Evolutionary conservation across 2,888 invertebrate species (phyloP), one percentile per base, ranked within the genome.

Genomic region (Hirtodrosophila cameraria): DNA sequence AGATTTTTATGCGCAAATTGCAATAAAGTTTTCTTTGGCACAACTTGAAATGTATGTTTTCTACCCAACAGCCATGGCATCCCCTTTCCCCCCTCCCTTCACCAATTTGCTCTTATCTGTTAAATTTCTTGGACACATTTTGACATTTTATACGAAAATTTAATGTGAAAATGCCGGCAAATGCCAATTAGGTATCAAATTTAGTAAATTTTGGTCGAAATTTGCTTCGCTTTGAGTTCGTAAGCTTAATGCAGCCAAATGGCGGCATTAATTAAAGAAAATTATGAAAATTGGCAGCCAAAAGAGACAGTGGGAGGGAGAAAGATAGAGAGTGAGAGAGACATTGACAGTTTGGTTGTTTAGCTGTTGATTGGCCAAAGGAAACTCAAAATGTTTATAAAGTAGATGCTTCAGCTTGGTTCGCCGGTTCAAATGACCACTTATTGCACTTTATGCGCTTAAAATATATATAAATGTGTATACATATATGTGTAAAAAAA

Each of bases 371-470:
- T 13, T 7, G 12, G 13, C 5, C 7, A 41, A 7, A 1, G 3
- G 20, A 8, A 3, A 7, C 12, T 0, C 2, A 11, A 25, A 16
- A 23, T 30, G 18, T 6, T 35, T 28, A 23, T 45, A 49, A 25
- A 52, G 33, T 25, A 48, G 58, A 41, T 31, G 50, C 65, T 64
- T 31, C 35, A 52, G 28, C 23, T 38, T 35, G 67, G 30, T 31
- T 45, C 72, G 55, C 41, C 35, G 69, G 52, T n/a, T 48, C 69
- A 68, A 75, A 61, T 55, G 75, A 50, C 58, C 75, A 70, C 75
- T 75, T 71, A 49, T 54, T 70, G 75, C 75, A 70, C 71, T 79
- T 75, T 61, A 66, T 70, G 71, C 79, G 71, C 67, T 63, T 53
- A 75, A 75, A 75, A 70, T 55, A 58, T n/a, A n/a, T n/a, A n/a